phyloP scores from a whole-genome alignment of 1,140 invertebrate genomes.

The Ips typographus region DNA sequence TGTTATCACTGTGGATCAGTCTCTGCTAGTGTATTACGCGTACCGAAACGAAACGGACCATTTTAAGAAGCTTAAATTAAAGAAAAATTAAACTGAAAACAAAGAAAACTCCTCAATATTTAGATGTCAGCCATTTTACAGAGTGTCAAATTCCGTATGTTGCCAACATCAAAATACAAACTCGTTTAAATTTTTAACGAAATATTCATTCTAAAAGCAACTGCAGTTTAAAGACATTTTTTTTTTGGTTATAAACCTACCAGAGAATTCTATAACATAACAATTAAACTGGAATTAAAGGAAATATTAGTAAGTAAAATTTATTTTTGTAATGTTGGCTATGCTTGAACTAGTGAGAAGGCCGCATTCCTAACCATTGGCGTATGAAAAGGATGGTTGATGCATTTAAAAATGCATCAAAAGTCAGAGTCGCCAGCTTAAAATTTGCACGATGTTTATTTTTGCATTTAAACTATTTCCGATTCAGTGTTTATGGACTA shows the following conservation, averaged over 20 bases:
- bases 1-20: slow-evolving; percentile 15
- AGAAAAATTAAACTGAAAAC: slow-evolving; percentile 49
- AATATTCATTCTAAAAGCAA: background rate
- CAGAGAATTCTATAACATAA: background rate
- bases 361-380: slow-evolving; percentile 18
- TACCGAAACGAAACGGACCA: slow-evolving; percentile 5
- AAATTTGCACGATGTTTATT: no score
- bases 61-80: slow-evolving; percentile 28
- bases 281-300: background rate
- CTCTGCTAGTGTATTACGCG: background rate
- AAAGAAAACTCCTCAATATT: slow-evolving; percentile 52
- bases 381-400: background rate
- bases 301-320: background rate
- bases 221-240: background rate
- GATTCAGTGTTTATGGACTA: no score
- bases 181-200: slow-evolving; percentile 3
- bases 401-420: no score
- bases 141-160: slow-evolving; percentile 53
- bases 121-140: slow-evolving; percentile 52
- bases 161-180: slow-evolving; percentile 46
- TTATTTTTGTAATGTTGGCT: slow-evolving; percentile 11
- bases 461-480: no score
- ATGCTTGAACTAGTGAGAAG: slow-evolving; percentile 2
- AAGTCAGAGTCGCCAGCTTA: no score
- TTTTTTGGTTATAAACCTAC: background rate